Evolutionary conservation across 2,113 vertebrate species (phyloP).

Genomic region (Chaenogobius annularis): DNA sequence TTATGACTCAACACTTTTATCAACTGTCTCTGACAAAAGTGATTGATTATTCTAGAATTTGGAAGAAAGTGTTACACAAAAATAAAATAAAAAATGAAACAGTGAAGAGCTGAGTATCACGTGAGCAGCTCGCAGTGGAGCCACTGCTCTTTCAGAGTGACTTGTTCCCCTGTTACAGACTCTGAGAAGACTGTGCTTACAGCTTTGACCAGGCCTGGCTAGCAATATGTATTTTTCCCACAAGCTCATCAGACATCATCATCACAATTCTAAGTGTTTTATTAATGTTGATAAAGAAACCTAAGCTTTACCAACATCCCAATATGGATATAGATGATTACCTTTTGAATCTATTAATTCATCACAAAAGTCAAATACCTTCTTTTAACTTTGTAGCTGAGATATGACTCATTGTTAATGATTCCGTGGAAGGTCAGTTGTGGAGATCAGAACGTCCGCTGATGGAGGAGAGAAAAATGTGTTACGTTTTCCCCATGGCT

Average conservation of each 20-base stretch:
- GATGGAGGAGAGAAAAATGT: conserved; percentile 69
- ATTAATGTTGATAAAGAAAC: not conserved
- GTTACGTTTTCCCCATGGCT: conserved; percentile 59
- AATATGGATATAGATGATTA: not conserved
- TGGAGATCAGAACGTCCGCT: conserved; percentile 78
- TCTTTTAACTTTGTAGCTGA: conserved; percentile 38
- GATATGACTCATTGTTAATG: conserved; percentile 81
- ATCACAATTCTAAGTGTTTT: not conserved
- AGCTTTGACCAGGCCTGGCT: too few relatives aligned
- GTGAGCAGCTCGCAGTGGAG: too few relatives aligned
- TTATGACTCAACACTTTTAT: too few relatives aligned
- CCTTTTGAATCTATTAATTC: not conserved
- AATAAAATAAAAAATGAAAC: too few relatives aligned
- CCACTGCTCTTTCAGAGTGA: too few relatives aligned
- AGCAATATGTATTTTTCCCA: too few relatives aligned
- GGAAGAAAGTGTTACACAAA: too few relatives aligned
- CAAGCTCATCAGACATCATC: not conserved
- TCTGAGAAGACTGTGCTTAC: too few relatives aligned
- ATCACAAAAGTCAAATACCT: not conserved
- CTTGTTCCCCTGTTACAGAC: too few relatives aligned
- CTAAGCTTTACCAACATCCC: not conserved
- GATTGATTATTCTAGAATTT: too few relatives aligned
- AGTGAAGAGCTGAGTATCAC: too few relatives aligned
- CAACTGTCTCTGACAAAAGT: too few relatives aligned
- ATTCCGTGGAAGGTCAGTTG: conserved; percentile 81